Evolutionary conservation across 1,140 invertebrate species (phyloP), one percentile per base, ranked within the genome.

Genomic region (Micrasema longulum): DNA sequence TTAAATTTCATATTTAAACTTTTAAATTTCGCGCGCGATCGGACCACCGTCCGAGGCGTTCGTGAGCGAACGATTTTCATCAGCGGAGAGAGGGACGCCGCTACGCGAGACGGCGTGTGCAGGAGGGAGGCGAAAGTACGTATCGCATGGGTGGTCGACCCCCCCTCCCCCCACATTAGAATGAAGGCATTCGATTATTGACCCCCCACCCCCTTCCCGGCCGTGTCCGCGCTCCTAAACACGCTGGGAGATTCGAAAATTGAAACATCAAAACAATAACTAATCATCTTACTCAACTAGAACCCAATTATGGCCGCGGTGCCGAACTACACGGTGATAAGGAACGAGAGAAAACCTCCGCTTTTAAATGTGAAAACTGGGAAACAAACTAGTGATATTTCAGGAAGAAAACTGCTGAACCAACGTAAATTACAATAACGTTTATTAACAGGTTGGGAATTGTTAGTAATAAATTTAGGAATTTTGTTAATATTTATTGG

Each of bases 231-330:
- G 11, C 7, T 41, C 41, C 41, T 7, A n/a, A 48, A 26, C 20
- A 14, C 26, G 52, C 67, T 47, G 48, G 48, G 57, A 60, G 62
- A 41, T 45, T 66, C 60, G 65, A 66, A 75, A 75, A 75, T 75
- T 75, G 74, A 75, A 75, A 75, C 74, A 75, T 75, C 74, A 75
- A 75, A 75, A 75, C 70, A 75, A 75, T 75, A 75, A 75, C 74
- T 75, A 75, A 75, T 75, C 74, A 75, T 72, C 66, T 70, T 72
- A 66, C 74, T 69, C 74, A 75, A 75, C 74, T 75, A 72, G 74
- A 72, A 69, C 70, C 70, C 74, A 75, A 75, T 75, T 75, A 75
- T 75, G 66, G 35, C 41, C 57, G 66, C 38, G 16, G 31, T 20
- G 12, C n/a, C 22, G 35, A 14, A 23, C 26, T 41, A 68, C 38